Conservation (phyloP, 2,888 invertebrate genomes). For the Watsonalla binaria region DNA sequence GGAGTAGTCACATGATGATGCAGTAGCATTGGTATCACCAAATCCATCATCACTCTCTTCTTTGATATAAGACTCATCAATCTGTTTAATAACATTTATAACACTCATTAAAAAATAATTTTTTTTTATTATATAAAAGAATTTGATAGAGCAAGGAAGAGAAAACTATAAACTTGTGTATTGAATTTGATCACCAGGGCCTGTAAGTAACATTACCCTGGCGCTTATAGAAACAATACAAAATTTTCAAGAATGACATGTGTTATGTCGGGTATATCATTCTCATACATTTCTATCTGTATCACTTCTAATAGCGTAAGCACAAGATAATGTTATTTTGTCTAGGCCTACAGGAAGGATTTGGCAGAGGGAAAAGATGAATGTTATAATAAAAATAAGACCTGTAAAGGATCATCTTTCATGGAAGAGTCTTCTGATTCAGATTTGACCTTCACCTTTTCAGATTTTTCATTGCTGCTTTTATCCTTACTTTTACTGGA, state of each 20-base stretch:
- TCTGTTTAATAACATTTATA: conserved; percentile 26
- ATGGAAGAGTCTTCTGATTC: conserved; percentile 50
- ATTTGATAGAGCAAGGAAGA: too few relatives aligned
- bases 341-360: too few relatives aligned
- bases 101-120: not conserved
- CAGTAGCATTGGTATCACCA: conserved; percentile 69
- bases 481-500: conserved; percentile 63
- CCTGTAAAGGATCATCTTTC: conserved; percentile 67
- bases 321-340: too few relatives aligned
- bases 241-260: too few relatives aligned
- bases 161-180: too few relatives aligned
- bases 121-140: too few relatives aligned
- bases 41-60: conserved; percentile 63
- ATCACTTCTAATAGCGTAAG: too few relatives aligned
- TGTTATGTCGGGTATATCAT: too few relatives aligned
- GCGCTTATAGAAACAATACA: too few relatives aligned
- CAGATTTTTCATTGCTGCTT: conserved; percentile 45
- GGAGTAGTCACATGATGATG: conserved; percentile 86
- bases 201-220: too few relatives aligned
- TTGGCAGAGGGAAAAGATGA: not conserved
- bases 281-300: too few relatives aligned
- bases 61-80: conserved; percentile 62
- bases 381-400: conserved; percentile 13
- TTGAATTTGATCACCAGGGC: too few relatives aligned
- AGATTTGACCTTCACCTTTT: conserved; percentile 52